Conservation (phyloP, 2,797 vertebrate genomes). For the Champsocephalus esox region DNA sequence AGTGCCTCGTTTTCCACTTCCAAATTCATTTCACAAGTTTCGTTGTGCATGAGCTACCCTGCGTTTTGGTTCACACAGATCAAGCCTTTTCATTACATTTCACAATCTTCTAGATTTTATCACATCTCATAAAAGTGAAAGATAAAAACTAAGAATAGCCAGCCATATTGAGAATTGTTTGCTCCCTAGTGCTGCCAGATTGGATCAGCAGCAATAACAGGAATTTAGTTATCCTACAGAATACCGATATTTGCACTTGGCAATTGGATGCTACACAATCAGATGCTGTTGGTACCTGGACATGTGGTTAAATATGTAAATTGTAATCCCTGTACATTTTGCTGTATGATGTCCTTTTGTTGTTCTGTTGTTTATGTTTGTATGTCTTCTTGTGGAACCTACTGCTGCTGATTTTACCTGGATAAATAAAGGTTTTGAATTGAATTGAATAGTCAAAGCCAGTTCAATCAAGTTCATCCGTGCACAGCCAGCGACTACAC, state of each 20-base stretch:
- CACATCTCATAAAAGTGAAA: slow-evolving; percentile 50
- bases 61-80: slow-evolving; percentile 46
- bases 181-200: slow-evolving; percentile 34
- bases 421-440: too few species aligned
- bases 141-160: slow-evolving; percentile 54
- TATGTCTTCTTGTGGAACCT: too few species aligned
- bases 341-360: too few species aligned
- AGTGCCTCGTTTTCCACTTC: slow-evolving; percentile 54
- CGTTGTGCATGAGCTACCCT: slow-evolving; percentile 40
- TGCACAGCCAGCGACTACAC: slow-evolving; percentile 20
- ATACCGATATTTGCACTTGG: slow-evolving; percentile 31
- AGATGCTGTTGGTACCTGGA: too few species aligned
- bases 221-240: slow-evolving; percentile 35
- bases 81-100: slow-evolving; percentile 59
- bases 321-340: too few species aligned
- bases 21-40: slow-evolving; percentile 54
- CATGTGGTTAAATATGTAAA: too few species aligned
- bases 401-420: too few species aligned
- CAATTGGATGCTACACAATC: background rate
- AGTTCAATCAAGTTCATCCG: slow-evolving; percentile 31
- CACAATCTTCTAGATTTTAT: slow-evolving; percentile 61
- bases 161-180: slow-evolving; percentile 57
- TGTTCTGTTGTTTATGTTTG: too few species aligned
- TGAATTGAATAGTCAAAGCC: slow-evolving; percentile 37
- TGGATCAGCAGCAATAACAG: slow-evolving; percentile 32